A percentile compares a stretch with the other conserved stretches of the same genome.
These are phyloP conservation scores for Drosophila ficusphila DNA, from an alignment of 1,140 invertebrate species.

Conservation along the genomic window DNA sequence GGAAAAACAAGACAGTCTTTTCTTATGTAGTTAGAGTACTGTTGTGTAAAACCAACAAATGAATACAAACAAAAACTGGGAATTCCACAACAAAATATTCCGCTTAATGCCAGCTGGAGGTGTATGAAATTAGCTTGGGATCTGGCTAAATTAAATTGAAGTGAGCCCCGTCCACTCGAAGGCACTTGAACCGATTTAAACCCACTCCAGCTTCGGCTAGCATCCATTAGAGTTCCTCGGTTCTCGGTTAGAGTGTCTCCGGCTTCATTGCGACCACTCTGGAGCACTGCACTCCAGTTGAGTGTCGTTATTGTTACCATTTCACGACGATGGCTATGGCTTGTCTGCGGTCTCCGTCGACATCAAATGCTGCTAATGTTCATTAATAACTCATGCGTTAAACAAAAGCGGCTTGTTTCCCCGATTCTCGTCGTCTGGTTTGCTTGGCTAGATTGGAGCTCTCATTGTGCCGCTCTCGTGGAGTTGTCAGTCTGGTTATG, in stretches of 20 bases:
- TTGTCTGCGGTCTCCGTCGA: slow-evolving; percentile 13
- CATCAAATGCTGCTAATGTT: slow-evolving; percentile 66
- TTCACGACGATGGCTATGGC: slow-evolving; percentile 19
- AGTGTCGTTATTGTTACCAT: slow-evolving; percentile 47
- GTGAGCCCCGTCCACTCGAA: background rate
- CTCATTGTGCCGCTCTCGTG: slow-evolving; percentile 1
- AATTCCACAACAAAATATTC: no score
- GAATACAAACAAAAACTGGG: no score
- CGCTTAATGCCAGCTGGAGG: background rate
- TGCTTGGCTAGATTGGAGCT: slow-evolving; percentile 20
- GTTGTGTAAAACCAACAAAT: no score
- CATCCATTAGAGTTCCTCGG: slow-evolving; percentile 27
- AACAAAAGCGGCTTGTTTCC: slow-evolving; percentile 50
- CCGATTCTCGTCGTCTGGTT: slow-evolving; percentile 16
- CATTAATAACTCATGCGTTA: slow-evolving; percentile 74
- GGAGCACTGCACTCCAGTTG: slow-evolving; percentile 18
- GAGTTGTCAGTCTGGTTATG: slow-evolving; percentile 41
- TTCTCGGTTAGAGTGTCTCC: slow-evolving; percentile 5
- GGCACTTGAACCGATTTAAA: slow-evolving; percentile 29
- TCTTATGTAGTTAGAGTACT: no score
- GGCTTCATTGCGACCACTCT: slow-evolving; percentile 32
- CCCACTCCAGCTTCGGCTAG: slow-evolving; percentile 1
- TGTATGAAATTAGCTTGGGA: background rate
- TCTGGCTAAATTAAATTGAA: background rate
- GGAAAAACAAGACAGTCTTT: background rate